Evolutionary conservation across 2,113 vertebrate genomes (phyloP).

Genomic region (Gavialis gangeticus): DNA sequence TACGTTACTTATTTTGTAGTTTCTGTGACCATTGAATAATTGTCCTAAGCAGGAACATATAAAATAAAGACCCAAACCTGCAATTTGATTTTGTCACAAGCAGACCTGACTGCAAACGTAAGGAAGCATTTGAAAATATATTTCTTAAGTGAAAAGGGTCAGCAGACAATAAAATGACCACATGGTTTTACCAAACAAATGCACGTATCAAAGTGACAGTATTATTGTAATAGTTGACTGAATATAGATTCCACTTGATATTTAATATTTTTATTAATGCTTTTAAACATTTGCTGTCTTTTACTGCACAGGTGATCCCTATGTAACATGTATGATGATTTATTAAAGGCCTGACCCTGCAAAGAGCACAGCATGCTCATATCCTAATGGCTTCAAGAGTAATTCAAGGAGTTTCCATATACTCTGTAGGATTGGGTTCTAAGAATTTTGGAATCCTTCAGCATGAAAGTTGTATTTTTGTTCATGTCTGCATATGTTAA

Average conservation of each 20-base stretch:
- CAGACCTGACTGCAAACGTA: not conserved
- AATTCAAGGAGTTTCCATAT: not conserved
- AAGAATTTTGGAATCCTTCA: not conserved
- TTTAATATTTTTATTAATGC: slow-evolving; percentile 64
- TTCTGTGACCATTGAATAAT: slow-evolving; percentile 60
- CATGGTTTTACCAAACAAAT: slow-evolving; percentile 53
- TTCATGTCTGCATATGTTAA: not conserved
- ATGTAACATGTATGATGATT: slow-evolving; percentile 40
- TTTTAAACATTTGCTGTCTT: slow-evolving; percentile 68
- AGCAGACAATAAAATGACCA: slow-evolving; percentile 31
- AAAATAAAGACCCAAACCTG: not conserved
- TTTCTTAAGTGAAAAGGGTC: slow-evolving; percentile 69
- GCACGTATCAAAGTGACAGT: slow-evolving; percentile 50
- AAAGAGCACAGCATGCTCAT: slow-evolving; percentile 38
- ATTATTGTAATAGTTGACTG: slow-evolving; percentile 57
- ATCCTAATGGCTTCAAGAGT: slow-evolving; percentile 35
- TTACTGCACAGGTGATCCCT: slow-evolving; percentile 35
- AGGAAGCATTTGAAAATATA: slow-evolving; percentile 14
- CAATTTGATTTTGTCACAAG: not conserved
- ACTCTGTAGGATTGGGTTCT: not conserved
- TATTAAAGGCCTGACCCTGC: slow-evolving; percentile 41
- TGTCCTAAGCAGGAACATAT: slow-evolving; percentile 43
- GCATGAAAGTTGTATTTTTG: not conserved
- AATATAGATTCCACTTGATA: slow-evolving; percentile 49
- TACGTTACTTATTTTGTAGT: slow-evolving; percentile 56